Evolutionary conservation across 2,113 vertebrate species (phyloP).

Genomic region (Theropithecus gelada): DNA sequence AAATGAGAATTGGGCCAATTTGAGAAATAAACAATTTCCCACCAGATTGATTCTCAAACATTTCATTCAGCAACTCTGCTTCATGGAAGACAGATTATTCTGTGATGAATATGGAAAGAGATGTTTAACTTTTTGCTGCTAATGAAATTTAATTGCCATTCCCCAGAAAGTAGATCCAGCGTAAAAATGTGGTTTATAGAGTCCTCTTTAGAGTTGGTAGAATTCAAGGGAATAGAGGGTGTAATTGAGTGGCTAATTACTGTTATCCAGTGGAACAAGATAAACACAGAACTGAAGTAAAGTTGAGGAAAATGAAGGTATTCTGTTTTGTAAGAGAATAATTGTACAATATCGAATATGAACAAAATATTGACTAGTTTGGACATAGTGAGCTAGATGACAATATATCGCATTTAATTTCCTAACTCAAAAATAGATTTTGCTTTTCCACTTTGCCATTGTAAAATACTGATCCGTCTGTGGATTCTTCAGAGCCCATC

Average conservation of each 20-base stretch:
- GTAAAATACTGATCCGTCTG: neutral
- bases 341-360: neutral
- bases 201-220: neutral
- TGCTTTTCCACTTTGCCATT: neutral
- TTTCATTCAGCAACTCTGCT: neutral
- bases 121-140: neutral
- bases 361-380: neutral
- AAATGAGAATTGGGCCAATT: conserved; percentile 19
- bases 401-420: neutral
- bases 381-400: neutral
- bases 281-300: neutral
- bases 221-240: neutral
- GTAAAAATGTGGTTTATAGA: neutral
- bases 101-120: conserved; percentile 13
- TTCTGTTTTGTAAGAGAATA: neutral
- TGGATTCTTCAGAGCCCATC: conserved; percentile 20
- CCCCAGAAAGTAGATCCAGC: neutral
- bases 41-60: neutral
- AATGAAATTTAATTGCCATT: conserved; percentile 20
- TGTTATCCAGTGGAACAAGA: neutral
- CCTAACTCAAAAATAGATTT: conserved; percentile 1
- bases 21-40: conserved; percentile 43
- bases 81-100: neutral
- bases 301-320: neutral
- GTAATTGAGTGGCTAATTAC: neutral